These are phyloP conservation scores for Deilephila porcellus DNA, from an alignment of 2,888 invertebrate genomes.

Conservation along the genomic window DNA sequence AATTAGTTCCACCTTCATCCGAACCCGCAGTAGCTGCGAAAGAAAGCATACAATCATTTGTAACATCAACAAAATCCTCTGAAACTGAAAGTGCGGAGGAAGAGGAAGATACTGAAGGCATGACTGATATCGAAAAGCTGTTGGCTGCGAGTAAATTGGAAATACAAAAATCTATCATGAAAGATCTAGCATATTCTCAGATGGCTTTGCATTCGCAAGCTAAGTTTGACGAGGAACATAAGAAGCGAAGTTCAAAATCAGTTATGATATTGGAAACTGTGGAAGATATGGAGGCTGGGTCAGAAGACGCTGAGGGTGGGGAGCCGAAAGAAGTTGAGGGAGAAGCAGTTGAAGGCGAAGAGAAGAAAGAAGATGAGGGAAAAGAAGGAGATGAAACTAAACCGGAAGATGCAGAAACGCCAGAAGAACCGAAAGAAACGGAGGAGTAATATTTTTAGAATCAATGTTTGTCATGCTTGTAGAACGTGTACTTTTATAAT, in stretches of 20 bases:
- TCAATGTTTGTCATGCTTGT: not conserved
- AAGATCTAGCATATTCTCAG: slow-evolving; percentile 68
- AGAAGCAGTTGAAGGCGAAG: slow-evolving; percentile 32
- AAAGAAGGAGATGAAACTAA: slow-evolving; percentile 39
- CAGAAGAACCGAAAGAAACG: slow-evolving; percentile 40
- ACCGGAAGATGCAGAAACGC: slow-evolving; percentile 30
- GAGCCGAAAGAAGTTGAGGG: slow-evolving; percentile 28
- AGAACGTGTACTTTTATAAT: not conserved
- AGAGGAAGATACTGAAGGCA: slow-evolving; percentile 44
- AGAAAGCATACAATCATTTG: slow-evolving; percentile 70
- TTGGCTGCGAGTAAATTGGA: slow-evolving; percentile 68
- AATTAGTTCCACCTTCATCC: slow-evolving; percentile 58
- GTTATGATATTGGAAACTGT: slow-evolving; percentile 41
- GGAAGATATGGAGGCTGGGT: slow-evolving; percentile 32
- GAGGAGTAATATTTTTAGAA: slow-evolving; percentile 5
- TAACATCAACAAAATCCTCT: slow-evolving; percentile 65
- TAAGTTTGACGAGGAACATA: slow-evolving; percentile 43
- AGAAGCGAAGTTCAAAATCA: slow-evolving; percentile 48
- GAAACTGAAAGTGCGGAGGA: slow-evolving; percentile 47
- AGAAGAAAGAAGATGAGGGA: slow-evolving; percentile 38
- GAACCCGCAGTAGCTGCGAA: slow-evolving; percentile 50
- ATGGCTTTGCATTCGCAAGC: slow-evolving; percentile 52
- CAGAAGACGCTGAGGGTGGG: slow-evolving; percentile 28
- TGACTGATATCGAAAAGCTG: slow-evolving; percentile 57
- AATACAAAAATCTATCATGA: slow-evolving; percentile 73